Base-by-base conservation (phyloP, 2,113 vertebrate species). In the Castor canadensis region DNA sequence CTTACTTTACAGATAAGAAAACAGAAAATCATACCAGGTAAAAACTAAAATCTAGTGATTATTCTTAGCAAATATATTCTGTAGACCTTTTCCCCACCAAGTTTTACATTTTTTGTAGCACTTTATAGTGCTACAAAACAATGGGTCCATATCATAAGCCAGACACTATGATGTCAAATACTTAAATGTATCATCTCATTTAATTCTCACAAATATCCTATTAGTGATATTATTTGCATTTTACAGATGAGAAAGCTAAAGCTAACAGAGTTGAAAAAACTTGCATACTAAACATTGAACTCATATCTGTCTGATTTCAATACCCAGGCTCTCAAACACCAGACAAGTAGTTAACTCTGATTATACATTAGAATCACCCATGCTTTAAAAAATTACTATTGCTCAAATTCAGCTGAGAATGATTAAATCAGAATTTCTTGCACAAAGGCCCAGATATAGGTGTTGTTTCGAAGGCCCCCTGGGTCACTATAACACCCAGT, bases 201-300 rank as follows among this genome's bases (percentile, higher is more conserved):
- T 83, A 89, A 94, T 66, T 83, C 47, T 95, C 47, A 85, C 32
- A 93, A 83, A 91, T 64, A 86, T 32, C 5, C 9, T 60, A n/a
- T 12, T 81, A 84, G 9, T 62, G 26, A 64, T 66, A 95, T n/a
- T 64, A 62, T 91, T 92, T 89, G 35, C 3, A 66, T 91, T 95
- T 95, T 91, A 82, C 20, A 30, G 10, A 66, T 30, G 28, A 93
- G 20, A 88, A 96, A 95, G 89, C 72, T 72, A 94, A 91, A 92
- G 43, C 5, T 87, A 40, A 83, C 26, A 95, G 38, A 77, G 49
- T 92, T 84, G 67, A 90, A 92, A 66, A 47, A 86, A 32, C 9
- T 17, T 89, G n/a, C 40, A 93, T 15, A 76, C 6, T 89, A 38
- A 72, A 38, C 64, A 89, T 83, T 17, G 58, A 91, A 89, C 28